A percentile compares a stretch with the other conserved stretches of the same genome.
These are phyloP conservation scores for Sterrhoptilus dennistouni DNA, from an alignment of 2,113 vertebrate genomes.

Conservation along the genomic window DNA sequence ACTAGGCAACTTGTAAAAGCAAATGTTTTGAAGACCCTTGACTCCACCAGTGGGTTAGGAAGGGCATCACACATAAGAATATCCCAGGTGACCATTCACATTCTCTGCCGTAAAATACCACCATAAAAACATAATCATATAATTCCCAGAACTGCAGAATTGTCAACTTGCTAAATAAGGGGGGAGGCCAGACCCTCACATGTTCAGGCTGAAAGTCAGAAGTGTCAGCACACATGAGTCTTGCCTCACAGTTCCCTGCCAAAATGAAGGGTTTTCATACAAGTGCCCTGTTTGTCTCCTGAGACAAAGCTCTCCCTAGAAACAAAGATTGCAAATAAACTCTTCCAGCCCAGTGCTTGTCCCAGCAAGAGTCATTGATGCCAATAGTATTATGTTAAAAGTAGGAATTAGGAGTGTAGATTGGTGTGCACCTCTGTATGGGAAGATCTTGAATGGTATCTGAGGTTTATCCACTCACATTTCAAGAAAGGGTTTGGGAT, in stretches of 20 bases:
- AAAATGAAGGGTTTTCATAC: not conserved
- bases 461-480: not conserved
- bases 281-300: not conserved
- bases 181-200: not conserved
- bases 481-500: not conserved
- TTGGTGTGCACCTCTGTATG: not conserved
- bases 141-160: not conserved
- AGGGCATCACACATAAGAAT: not conserved
- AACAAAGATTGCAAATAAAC: not conserved
- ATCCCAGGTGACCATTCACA: not conserved
- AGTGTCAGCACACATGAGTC: not conserved
- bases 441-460: not conserved
- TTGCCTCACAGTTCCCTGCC: not conserved
- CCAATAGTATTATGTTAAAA: not conserved
- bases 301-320: not conserved
- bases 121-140: not conserved
- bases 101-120: not conserved
- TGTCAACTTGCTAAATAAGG: not conserved
- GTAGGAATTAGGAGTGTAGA: not conserved
- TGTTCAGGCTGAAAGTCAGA: not conserved
- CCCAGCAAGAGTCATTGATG: not conserved
- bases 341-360: not conserved
- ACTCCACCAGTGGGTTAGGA: not conserved
- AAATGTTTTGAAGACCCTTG: not conserved
- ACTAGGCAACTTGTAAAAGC: not conserved